Percentiles rank a stretch among this genome's conserved stretches.
Evolutionary conservation across 2,888 invertebrate species (phyloP).

Genomic region (Andrena marginata): DNA sequence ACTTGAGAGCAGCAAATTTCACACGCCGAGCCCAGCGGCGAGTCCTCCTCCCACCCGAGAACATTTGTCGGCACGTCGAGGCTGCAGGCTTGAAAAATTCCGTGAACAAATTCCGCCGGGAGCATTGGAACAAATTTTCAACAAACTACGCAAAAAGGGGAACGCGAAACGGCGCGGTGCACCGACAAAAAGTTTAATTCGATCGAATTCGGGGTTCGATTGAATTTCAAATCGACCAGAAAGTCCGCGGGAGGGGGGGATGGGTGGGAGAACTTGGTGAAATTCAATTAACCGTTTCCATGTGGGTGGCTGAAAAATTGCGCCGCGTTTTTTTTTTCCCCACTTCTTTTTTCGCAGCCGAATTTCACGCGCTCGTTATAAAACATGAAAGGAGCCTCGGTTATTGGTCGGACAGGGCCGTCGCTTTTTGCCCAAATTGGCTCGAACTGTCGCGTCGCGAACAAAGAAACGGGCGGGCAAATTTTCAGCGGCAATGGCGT

Average conservation of each 20-base stretch:
- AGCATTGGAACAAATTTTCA: neutral
- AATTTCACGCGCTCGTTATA: constrained; percentile 29
- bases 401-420: constrained; percentile 1
- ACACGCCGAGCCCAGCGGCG: too few species aligned
- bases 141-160: constrained; percentile 11
- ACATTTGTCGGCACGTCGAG: neutral
- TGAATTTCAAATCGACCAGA: constrained; percentile 36
- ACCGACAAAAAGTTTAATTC: constrained; percentile 27
- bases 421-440: constrained; percentile 27
- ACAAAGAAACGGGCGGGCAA: constrained; percentile 28
- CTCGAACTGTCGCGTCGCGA: constrained; percentile 9
- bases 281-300: constrained; percentile 36
- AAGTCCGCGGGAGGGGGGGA: neutral
- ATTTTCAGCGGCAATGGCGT: constrained; percentile 1
- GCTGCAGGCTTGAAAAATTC: neutral
- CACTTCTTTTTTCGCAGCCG: neutral
- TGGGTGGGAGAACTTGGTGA: constrained; percentile 10
- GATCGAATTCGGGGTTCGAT: constrained; percentile 40
- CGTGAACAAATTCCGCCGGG: neutral
- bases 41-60: neutral
- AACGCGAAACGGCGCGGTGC: constrained; percentile 9
- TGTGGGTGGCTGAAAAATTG: constrained; percentile 2
- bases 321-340: neutral
- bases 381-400: constrained; percentile 30
- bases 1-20: too few species aligned